These are phyloP conservation scores for Listrodromus nycthemerus DNA, from an alignment of 2,888 invertebrate species.

Conservation along the genomic window DNA sequence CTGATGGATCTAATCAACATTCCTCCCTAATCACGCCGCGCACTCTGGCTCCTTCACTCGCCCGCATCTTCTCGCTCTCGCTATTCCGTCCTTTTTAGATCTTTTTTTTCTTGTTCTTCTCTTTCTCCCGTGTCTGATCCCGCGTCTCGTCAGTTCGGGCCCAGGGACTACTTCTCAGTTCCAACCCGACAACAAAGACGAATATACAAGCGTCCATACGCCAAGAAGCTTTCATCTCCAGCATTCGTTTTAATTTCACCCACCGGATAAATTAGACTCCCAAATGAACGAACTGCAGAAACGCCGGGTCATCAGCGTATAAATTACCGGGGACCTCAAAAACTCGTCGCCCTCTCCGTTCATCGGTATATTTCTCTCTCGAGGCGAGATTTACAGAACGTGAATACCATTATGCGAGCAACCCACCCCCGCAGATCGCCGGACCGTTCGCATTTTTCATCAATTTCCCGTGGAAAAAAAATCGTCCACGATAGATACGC, in stretches of 20 bases:
- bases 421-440: constrained; percentile 16
- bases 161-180: constrained; percentile 25
- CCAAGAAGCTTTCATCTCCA: constrained; percentile 53
- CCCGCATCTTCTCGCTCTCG: constrained; percentile 66
- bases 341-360: constrained; percentile 57
- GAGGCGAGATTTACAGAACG: constrained; percentile 48
- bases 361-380: background rate
- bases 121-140: constrained; percentile 33
- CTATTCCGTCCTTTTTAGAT: constrained; percentile 64
- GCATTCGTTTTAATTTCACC: constrained; percentile 80
- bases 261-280: constrained; percentile 81
- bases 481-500: background rate
- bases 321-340: constrained; percentile 60
- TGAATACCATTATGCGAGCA: constrained; percentile 55
- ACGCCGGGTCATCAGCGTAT: constrained; percentile 32
- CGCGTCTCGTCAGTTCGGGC: constrained; percentile 40
- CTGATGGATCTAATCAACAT: constrained; percentile 85
- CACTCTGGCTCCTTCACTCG: constrained; percentile 61
- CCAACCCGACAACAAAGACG: constrained; percentile 54
- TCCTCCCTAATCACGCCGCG: constrained; percentile 82
- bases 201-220: constrained; percentile 27
- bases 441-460: constrained; percentile 6
- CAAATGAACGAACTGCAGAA: constrained; percentile 75
- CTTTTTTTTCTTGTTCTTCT: constrained; percentile 60
- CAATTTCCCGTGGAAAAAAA: background rate